Conservation (phyloP, 2,113 vertebrate species). For the Scolopax mira region DNA sequence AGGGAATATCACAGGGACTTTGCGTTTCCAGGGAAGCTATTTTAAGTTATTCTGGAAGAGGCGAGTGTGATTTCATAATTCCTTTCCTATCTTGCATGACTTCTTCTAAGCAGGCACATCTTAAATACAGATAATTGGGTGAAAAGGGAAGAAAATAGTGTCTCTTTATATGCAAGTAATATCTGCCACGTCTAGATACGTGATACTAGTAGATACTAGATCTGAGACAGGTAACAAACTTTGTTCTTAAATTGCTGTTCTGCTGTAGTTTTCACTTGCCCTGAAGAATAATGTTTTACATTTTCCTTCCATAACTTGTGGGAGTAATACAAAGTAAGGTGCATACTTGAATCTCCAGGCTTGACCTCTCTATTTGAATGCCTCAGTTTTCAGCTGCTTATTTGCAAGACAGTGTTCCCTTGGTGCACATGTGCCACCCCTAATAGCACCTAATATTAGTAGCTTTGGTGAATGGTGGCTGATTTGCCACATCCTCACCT, state of each 20-base stretch:
- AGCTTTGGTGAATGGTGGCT: background rate
- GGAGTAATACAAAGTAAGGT: background rate
- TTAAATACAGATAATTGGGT: constrained; percentile 18
- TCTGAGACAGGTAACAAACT: background rate
- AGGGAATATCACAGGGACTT: background rate
- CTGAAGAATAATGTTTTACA: background rate
- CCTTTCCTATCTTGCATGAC: background rate
- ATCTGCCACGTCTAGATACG: background rate
- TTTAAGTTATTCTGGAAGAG: background rate
- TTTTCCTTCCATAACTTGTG: background rate
- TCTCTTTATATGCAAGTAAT: background rate
- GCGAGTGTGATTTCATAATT: background rate
- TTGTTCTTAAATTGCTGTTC: background rate
- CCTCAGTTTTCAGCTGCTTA: background rate
- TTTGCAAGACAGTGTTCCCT: background rate
- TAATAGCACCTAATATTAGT: rapidly evolving
- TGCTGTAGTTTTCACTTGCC: background rate
- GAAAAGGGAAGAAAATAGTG: background rate
- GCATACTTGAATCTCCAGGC: background rate
- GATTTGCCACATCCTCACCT: background rate
- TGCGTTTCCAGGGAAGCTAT: background rate
- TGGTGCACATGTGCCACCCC: background rate
- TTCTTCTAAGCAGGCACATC: background rate
- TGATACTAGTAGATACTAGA: no score
- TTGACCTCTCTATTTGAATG: background rate